Evolutionary conservation across 2,797 vertebrate species (phyloP).

Genomic region (Petrocephalus schoutedeni): DNA sequence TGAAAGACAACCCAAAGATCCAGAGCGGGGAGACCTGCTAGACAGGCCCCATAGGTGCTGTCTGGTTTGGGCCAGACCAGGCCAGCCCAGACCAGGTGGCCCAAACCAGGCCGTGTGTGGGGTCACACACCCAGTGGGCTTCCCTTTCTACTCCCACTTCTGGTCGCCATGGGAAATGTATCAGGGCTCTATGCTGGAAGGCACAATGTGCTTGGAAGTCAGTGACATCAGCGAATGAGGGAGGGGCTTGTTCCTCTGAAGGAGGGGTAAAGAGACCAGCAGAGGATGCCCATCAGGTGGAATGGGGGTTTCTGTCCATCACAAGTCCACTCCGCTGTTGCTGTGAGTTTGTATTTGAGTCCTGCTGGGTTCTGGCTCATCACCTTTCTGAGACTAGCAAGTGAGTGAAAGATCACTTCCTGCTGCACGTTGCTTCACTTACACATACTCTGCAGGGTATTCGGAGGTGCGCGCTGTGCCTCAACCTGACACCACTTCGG

Average conservation of each 20-base stretch:
- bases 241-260: not conserved
- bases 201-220: not conserved
- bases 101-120: not conserved
- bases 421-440: not conserved
- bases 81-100: not conserved
- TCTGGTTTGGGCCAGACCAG: not conserved
- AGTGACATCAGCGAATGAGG: not conserved
- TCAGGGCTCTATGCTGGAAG: constrained; percentile 17
- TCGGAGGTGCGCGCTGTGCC: not conserved
- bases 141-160: not conserved
- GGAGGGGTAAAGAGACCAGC: not conserved
- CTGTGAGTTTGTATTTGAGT: not conserved
- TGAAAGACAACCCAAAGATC: not conserved
- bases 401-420: not conserved
- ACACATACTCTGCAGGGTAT: not conserved
- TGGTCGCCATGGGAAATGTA: not conserved
- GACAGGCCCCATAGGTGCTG: not conserved
- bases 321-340: not conserved
- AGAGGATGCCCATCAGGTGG: not conserved
- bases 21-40: not conserved
- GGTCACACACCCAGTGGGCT: not conserved
- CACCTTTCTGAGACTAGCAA: not conserved
- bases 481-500: not conserved
- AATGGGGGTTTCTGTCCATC: not conserved
- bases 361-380: not conserved